These are phyloP conservation scores for Nipponacmea schrenckii DNA, from an alignment of 2,888 invertebrate species.

Conservation along the genomic window DNA sequence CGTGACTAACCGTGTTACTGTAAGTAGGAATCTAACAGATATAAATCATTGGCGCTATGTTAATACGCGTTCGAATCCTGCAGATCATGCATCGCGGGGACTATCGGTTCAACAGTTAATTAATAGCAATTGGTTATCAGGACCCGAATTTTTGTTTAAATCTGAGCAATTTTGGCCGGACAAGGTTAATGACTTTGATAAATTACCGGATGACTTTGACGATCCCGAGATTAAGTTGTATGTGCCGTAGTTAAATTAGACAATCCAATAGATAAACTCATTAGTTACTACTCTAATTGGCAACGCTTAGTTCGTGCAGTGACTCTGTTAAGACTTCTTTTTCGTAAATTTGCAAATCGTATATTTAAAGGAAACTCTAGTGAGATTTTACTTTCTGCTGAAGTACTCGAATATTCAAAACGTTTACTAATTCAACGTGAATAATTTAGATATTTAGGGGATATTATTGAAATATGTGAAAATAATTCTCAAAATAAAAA, in stretches of 20 bases:
- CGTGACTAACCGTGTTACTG: slow-evolving; percentile 12
- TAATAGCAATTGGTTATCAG: slow-evolving; percentile 5
- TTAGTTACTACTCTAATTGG: slow-evolving; percentile 3
- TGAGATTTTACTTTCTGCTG: not conserved
- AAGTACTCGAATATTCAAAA: slow-evolving; percentile 1
- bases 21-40: slow-evolving; percentile 9
- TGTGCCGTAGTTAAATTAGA: not conserved
- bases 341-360: not conserved
- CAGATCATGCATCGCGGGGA: slow-evolving; percentile 5
- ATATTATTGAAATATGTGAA: not conserved
- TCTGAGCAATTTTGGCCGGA: not conserved
- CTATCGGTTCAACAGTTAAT: not conserved
- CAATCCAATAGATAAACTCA: not conserved
- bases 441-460: not conserved
- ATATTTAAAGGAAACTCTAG: not conserved
- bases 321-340: not conserved
- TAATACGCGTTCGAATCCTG: not conserved
- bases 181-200: not conserved
- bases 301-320: not conserved
- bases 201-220: not conserved
- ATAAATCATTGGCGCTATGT: slow-evolving; percentile 9
- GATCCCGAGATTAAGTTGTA: slow-evolving; percentile 12
- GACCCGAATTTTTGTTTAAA: slow-evolving; percentile 3
- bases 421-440: not conserved
- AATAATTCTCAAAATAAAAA: not conserved